Evolutionary conservation across 2,113 vertebrate species (phyloP), one percentile per base, ranked within the genome.

Genomic region (Leptocoma aspasia): DNA sequence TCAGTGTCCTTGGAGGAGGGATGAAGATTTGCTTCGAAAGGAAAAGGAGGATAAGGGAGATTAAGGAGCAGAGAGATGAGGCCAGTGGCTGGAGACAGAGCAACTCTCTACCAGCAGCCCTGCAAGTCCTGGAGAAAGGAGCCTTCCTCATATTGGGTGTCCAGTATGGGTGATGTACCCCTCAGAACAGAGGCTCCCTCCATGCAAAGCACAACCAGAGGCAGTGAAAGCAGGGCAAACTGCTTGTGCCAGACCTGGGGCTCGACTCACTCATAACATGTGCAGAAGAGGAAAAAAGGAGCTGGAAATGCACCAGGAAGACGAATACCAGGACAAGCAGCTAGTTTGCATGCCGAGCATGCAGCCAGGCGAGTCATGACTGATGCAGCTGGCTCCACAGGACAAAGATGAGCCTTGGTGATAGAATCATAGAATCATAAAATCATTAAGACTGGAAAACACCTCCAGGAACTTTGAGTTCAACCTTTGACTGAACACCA

Each of bases 11-110:
- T 77, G 30, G 52, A 78, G 50, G 8, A 66, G n/a, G 28, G 45
- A 72, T 1, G 0, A 76, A 66, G 49, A 69, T 33, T 56, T 54
- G 27, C 60, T 78, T 54, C 0, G 0, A 45, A 50, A 68, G n/a
- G 23, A 86, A 76, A 77, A 77, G 20, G 27, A 45, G 10, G 18
- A 61, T 60, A 72, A 80, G 16, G 35, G 21, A 68, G 27, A 78
- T 35, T 65, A 81, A 53, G 54, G 45, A 82, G 54, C 24, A 83
- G 26, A 27, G 45, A 73, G 21, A 63, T 0, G 0, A 91, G 35
- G 78, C 31, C 7, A 6, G 30, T 1, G 3, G 61, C 44, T n/a
- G 35, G 26, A 86, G 49, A 86, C 41, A n/a, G 30, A 53, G 14
- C 27, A 37, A 12, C 10, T 52, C 59, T 64, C n/a, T 28, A 39